Conservation (phyloP, 1,140 invertebrate species). For the Drosophila aff. region DNA sequence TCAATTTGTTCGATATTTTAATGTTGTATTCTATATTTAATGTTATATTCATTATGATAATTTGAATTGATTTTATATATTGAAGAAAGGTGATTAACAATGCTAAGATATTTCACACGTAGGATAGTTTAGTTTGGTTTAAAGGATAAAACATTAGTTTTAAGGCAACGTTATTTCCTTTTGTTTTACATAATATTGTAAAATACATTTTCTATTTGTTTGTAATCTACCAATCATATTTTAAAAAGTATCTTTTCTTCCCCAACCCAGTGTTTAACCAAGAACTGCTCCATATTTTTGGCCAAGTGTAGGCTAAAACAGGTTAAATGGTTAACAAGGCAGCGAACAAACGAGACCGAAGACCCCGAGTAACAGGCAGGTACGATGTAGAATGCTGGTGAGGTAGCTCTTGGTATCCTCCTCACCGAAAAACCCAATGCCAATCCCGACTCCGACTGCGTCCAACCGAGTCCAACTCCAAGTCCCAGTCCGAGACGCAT, state of each 20-base stretch:
- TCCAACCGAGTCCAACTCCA: slow-evolving; percentile 8
- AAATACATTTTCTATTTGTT: no score
- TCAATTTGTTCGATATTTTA: no score
- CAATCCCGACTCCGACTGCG: slow-evolving; percentile 2
- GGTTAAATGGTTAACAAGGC: slow-evolving; percentile 76
- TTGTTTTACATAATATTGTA: no score
- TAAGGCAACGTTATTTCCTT: no score
- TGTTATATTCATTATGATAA: no score
- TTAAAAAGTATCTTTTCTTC: not conserved
- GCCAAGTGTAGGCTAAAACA: slow-evolving; percentile 47
- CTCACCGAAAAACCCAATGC: slow-evolving; percentile 22
- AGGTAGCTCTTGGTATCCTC: slow-evolving; percentile 40
- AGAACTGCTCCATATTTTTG: not conserved
- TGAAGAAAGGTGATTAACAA: no score
- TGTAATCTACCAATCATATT: not conserved
- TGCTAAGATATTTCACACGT: no score
- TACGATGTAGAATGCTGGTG: slow-evolving; percentile 25
- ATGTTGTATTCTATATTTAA: no score
- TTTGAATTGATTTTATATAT: no score
- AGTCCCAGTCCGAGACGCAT: slow-evolving; percentile 52
- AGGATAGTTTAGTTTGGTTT: no score
- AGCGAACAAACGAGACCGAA: slow-evolving; percentile 52
- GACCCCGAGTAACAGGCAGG: slow-evolving; percentile 43
- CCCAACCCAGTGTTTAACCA: no score
- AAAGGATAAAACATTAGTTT: no score